Percentiles rank a stretch among this genome's conserved stretches.
These are phyloP conservation scores for Diabrotica balteata DNA, from an alignment of 2,888 invertebrate genomes.

Conservation along the genomic window DNA sequence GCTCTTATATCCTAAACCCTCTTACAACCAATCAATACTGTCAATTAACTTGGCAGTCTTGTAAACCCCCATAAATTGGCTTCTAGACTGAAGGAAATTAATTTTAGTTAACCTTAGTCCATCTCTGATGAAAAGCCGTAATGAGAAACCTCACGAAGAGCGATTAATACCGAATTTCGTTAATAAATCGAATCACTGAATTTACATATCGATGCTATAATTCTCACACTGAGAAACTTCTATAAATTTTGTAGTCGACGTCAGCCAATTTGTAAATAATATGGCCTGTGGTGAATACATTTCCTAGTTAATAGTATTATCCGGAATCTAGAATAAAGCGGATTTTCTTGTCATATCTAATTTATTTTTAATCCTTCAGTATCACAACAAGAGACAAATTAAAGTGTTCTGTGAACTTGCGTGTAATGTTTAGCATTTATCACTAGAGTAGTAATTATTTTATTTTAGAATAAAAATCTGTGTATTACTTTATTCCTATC, in stretches of 20 bases:
- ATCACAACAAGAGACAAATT: too few species aligned
- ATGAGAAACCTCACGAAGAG: conserved; percentile 16
- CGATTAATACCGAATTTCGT: conserved; percentile 20
- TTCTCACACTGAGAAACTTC: conserved; percentile 24
- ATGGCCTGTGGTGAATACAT: conserved; percentile 35
- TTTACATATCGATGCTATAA: conserved; percentile 27
- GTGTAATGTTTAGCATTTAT: too few species aligned
- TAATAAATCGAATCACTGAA: conserved; percentile 25
- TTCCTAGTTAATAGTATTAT: conserved; percentile 11
- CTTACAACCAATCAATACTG: conserved; percentile 8
- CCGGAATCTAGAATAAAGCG: not conserved
- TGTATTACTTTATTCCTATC: too few species aligned
- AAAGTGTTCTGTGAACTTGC: too few species aligned
- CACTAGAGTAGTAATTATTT: too few species aligned
- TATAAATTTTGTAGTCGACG: conserved; percentile 33
- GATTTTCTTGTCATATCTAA: conserved; percentile 2
- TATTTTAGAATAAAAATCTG: too few species aligned
- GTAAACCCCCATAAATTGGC: conserved; percentile 2
- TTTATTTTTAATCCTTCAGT: not conserved
- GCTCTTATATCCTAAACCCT: too few species aligned
- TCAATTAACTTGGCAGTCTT: conserved; percentile 1
- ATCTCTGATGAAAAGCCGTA: conserved; percentile 11
- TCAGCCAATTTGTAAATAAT: conserved; percentile 38
- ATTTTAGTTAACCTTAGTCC: conserved; percentile 14
- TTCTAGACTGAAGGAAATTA: conserved; percentile 4